A percentile compares a stretch with the other conserved stretches of the same genome.
These are phyloP conservation scores for Iguana delicatissima DNA, from an alignment of 2,797 vertebrate genomes.

Conservation along the genomic window DNA sequence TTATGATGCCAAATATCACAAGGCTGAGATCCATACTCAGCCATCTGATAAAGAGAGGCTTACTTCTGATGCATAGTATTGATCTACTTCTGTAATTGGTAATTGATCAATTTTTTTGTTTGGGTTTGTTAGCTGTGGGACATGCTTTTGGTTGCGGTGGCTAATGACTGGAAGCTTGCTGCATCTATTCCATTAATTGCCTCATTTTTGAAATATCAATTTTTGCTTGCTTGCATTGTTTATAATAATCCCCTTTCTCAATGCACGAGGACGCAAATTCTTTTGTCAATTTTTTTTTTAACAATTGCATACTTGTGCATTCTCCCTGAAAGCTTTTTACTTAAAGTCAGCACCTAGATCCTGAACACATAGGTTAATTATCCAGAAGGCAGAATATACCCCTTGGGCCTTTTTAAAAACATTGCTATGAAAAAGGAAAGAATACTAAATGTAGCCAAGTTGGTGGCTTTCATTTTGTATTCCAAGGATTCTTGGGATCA, in stretches of 20 bases:
- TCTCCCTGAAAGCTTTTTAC: constrained; percentile 13
- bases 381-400: neutral
- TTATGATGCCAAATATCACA: constrained; percentile 95
- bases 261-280: constrained; percentile 61
- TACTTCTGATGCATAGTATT: constrained; percentile 95
- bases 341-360: neutral
- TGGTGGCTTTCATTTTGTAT: neutral
- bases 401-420: neutral
- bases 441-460: neutral
- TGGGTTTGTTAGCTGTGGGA: constrained; percentile 81
- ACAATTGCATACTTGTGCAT: constrained; percentile 13
- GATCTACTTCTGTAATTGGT: constrained; percentile 90
- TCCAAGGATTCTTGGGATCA: neutral
- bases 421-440: neutral
- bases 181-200: constrained; percentile 79
- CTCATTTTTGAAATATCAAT: constrained; percentile 71
- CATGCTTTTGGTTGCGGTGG: constrained; percentile 82
- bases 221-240: constrained; percentile 77
- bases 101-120: constrained; percentile 82
- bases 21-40: constrained; percentile 99
- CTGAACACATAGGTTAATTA: neutral
- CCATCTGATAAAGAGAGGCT: constrained; percentile 99
- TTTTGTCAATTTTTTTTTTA: constrained; percentile 37
- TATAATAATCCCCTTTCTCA: constrained; percentile 61
- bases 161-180: constrained; percentile 81